Conservation (phyloP, 2,113 vertebrate genomes). For the Galeopterus variegatus region DNA sequence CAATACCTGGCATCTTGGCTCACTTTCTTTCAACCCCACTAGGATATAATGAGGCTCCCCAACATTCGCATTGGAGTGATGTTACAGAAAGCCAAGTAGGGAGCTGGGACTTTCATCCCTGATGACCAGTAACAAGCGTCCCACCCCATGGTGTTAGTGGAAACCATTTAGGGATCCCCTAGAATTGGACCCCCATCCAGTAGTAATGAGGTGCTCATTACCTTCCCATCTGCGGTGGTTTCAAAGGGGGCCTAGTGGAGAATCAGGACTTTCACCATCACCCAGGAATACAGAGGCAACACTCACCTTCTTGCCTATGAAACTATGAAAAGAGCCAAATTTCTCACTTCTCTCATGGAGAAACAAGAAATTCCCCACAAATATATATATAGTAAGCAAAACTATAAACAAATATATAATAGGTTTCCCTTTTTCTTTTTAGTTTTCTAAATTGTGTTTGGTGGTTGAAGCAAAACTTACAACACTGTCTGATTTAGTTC, state of each 20-base stretch:
- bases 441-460: no score
- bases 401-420: no score
- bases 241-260: not conserved
- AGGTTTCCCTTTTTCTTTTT: no score
- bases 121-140: not conserved
- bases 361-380: not conserved
- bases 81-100: not conserved
- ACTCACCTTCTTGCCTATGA: not conserved
- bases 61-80: not conserved
- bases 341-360: not conserved
- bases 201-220: not conserved
- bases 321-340: not conserved
- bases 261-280: not conserved
- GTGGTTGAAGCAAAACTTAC: no score
- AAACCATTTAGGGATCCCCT: not conserved
- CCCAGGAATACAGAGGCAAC: not conserved
- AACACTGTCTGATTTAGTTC: no score
- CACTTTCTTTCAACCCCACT: not conserved
- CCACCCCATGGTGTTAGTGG: not conserved
- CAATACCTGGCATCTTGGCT: no score
- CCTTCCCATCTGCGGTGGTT: not conserved
- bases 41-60: not conserved
- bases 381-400: no score
- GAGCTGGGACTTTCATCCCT: not conserved
- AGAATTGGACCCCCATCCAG: no score